phyloP scores from a whole-genome alignment of 2,797 vertebrate genomes.

The Phrynocephalus vlangalii region DNA sequence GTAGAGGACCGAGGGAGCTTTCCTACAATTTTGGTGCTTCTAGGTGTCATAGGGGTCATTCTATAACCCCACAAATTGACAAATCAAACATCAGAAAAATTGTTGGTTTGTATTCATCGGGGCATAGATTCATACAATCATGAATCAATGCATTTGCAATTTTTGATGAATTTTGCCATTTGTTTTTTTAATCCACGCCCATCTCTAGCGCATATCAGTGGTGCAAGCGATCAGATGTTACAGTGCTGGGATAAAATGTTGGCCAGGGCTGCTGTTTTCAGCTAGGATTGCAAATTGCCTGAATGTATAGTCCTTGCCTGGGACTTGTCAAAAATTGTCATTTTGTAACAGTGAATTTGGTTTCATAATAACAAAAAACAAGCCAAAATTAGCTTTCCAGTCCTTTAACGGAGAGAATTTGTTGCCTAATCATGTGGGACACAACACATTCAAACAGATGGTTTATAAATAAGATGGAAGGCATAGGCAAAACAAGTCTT shows the following conservation, averaged over 20 bases:
- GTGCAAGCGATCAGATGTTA: not conserved
- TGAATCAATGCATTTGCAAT: no score
- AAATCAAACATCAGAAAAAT: no score
- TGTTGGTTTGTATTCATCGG: no score
- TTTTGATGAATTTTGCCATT: no score
- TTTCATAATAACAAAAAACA: conserved; percentile 10
- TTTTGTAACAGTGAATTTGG: not conserved
- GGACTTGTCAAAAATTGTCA: not conserved
- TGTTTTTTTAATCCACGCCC: no score
- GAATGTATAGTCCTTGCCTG: not conserved
- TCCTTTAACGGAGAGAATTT: conserved; percentile 23
- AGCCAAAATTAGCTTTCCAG: conserved; percentile 10
- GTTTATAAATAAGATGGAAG: conserved; percentile 9
- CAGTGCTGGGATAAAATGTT: not conserved
- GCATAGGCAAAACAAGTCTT: conserved; percentile 42
- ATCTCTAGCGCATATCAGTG: not conserved
- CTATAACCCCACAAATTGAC: no score
- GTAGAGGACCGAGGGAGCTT: no score
- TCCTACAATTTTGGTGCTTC: no score
- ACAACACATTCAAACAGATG: conserved; percentile 38
- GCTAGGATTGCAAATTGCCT: not conserved
- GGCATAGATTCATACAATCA: no score
- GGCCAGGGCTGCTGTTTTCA: not conserved
- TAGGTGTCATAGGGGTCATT: no score
- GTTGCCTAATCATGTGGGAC: conserved; percentile 47